phyloP scores from a whole-genome alignment of 2,888 invertebrate species.

The Bibio marci region DNA sequence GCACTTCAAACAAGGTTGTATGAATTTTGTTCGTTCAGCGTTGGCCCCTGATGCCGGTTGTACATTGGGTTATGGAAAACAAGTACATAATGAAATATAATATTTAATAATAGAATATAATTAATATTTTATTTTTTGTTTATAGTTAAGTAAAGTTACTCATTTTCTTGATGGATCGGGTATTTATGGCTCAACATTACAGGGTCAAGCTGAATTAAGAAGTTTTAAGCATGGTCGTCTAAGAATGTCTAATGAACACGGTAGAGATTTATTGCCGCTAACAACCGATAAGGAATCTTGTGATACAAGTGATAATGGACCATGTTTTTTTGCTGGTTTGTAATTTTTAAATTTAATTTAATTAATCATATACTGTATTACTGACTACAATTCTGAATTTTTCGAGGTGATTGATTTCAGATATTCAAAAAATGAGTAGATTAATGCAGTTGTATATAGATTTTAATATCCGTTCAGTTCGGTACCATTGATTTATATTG shows the following conservation, averaged over 20 bases:
- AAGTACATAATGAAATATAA: constrained; percentile 29
- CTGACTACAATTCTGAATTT: constrained; percentile 1
- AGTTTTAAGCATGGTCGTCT: constrained; percentile 43
- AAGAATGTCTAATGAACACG: constrained; percentile 45
- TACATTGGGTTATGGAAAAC: constrained; percentile 49
- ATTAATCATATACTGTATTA: background rate
- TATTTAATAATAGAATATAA: background rate
- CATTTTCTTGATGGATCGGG: constrained; percentile 58
- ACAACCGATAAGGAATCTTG: constrained; percentile 45
- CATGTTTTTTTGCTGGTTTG: constrained; percentile 47
- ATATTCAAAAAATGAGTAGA: too few species aligned
- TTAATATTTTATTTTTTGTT: constrained; percentile 5
- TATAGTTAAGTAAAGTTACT: constrained; percentile 56
- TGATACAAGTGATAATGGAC: constrained; percentile 35
- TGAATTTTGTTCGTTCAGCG: constrained; percentile 55
- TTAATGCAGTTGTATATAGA: too few species aligned
- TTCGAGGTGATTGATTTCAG: too few species aligned
- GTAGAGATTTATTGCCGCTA: constrained; percentile 46
- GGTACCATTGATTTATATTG: too few species aligned
- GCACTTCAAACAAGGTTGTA: constrained; percentile 40
- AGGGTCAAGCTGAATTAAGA: constrained; percentile 38
- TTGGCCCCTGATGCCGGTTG: constrained; percentile 49
- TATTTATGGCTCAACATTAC: constrained; percentile 50
- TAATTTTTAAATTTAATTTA: too few species aligned
- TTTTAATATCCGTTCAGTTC: too few species aligned